phyloP scores from a whole-genome alignment of 2,113 vertebrate species.

The Myotis yumanensis region DNA sequence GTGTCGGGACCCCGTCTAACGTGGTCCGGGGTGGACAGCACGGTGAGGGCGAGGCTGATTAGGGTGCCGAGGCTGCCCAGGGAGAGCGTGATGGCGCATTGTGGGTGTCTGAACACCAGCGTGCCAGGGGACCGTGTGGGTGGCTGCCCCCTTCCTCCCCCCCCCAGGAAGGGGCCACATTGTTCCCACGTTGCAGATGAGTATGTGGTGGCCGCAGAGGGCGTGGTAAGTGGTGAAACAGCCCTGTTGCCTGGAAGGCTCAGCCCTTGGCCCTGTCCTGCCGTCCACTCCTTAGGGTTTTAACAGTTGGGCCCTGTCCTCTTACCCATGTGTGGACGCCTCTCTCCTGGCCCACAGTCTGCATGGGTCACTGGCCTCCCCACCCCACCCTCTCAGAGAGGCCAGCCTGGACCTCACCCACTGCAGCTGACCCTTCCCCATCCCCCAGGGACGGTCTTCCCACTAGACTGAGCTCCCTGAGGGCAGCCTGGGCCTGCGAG shows the following conservation, averaged over 20 bases:
- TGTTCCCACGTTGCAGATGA: background rate
- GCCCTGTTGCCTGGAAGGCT: background rate
- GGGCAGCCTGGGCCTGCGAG: background rate
- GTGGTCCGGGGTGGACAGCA: background rate
- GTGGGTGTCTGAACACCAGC: too few species aligned
- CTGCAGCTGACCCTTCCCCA: background rate
- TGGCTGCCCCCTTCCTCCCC: background rate
- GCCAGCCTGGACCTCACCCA: accelerated
- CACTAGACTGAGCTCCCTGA: background rate
- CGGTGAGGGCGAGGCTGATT: background rate
- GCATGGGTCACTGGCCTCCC: background rate
- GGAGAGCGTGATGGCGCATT: background rate
- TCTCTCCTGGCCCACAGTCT: accelerated
- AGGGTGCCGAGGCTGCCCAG: background rate
- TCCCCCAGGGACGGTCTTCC: background rate
- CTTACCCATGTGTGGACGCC: accelerated
- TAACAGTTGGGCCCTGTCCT: background rate
- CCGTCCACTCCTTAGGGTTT: background rate
- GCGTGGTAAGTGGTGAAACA: background rate
- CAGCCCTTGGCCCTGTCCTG: accelerated
- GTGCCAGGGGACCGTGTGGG: background rate
- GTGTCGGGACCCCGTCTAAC: background rate
- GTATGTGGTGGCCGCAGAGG: background rate
- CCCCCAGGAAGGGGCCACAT: accelerated
- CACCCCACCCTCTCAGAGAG: background rate